Conservation (phyloP, 2,888 invertebrate genomes). For the Protodeltote pygarga region DNA sequence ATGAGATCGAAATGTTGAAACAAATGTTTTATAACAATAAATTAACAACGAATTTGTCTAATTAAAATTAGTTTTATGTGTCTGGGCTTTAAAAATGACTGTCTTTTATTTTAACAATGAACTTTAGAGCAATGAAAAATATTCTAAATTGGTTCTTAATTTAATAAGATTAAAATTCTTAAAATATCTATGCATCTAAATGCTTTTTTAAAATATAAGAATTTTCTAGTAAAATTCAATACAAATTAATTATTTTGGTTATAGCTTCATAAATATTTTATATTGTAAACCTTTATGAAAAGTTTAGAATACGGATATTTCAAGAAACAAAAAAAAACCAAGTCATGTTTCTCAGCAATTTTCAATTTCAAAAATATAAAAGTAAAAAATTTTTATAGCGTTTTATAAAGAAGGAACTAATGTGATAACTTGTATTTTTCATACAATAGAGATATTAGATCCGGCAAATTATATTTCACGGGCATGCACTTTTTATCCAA, state of each 20-base stretch:
- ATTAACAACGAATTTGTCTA: conserved; percentile 29
- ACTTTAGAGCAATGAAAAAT: not conserved
- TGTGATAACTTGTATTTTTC: conserved; percentile 37
- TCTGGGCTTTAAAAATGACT: conserved; percentile 6
- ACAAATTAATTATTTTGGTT: no score
- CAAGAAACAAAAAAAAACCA: conserved; percentile 15
- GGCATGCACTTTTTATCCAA: conserved; percentile 37
- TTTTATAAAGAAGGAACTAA: conserved; percentile 21
- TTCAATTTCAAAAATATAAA: conserved; percentile 12
- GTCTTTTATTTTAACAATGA: not conserved
- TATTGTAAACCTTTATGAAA: no score
- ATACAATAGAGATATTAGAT: conserved; percentile 36
- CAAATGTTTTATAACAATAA: conserved; percentile 29
- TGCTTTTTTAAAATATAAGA: no score
- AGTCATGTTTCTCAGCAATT: conserved; percentile 19
- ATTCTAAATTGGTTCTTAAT: no score
- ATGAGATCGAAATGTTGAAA: conserved; percentile 14
- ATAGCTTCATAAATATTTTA: no score
- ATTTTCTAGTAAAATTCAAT: no score
- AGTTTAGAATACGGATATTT: no score
- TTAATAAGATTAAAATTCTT: no score
- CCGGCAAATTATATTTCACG: conserved; percentile 49
- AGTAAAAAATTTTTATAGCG: conserved; percentile 14
- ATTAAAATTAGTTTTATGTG: conserved; percentile 27
- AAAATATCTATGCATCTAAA: no score